These are phyloP conservation scores for Exaiptasia diaphana DNA, from an alignment of 64 coral and sea anemone species.

Conservation along the genomic window DNA sequence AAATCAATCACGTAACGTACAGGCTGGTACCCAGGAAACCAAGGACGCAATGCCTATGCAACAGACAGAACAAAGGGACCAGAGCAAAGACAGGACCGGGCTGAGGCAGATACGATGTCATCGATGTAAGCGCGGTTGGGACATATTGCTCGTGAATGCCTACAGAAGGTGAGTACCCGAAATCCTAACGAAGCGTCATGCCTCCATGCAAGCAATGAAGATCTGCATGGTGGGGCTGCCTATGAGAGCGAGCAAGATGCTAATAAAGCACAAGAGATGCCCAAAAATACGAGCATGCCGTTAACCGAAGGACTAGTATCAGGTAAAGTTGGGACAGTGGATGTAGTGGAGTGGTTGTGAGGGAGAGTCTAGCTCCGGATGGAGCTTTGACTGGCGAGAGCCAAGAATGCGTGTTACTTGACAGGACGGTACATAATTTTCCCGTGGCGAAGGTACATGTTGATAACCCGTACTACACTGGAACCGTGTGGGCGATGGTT, in stretches of 20 bases:
- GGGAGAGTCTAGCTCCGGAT: neutral
- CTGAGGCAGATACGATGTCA: neutral
- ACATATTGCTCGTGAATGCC: slow-evolving; percentile 7
- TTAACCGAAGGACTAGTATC: neutral
- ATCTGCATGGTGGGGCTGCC: neutral
- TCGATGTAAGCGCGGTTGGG: slow-evolving; percentile 4
- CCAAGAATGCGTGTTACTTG: neutral
- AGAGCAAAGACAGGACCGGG: too few species aligned
- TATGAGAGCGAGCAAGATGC: neutral
- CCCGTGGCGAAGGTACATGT: neutral
- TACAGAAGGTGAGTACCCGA: neutral
- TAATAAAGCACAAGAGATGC: neutral
- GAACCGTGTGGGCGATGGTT: neutral
- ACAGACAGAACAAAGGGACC: too few species aligned
- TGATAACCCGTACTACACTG: neutral
- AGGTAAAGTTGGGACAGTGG: slow-evolving; percentile 17
- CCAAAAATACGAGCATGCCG: slow-evolving; percentile 5
- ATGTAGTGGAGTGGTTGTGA: slow-evolving; percentile 49
- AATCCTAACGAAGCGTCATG: neutral
- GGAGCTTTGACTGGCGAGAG: neutral
- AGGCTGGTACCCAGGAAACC: too few species aligned
- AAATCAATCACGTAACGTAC: neutral
- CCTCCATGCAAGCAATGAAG: neutral
- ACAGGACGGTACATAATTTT: neutral
- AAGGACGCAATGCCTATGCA: too few species aligned